Evolutionary conservation across 2,113 vertebrate genomes (phyloP).

Genomic region (Prolemur simus): DNA sequence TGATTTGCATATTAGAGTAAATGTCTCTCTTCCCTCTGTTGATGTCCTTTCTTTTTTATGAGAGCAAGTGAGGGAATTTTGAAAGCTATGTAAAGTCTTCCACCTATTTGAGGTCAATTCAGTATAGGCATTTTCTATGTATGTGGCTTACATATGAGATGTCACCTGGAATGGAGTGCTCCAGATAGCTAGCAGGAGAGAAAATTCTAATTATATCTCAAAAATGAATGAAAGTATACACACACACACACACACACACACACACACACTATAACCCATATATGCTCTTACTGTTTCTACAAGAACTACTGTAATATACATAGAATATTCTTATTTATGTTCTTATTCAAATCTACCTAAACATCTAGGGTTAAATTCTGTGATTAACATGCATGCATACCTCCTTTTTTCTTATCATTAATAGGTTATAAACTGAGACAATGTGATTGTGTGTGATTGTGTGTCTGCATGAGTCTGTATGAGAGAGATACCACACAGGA

Average conservation of each 20-base stretch:
- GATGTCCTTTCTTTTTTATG: neutral
- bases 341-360: neutral
- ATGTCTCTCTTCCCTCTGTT: neutral
- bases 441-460: neutral
- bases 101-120: neutral
- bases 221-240: neutral
- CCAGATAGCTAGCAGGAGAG: neutral
- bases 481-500: neutral
- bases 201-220: neutral
- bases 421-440: neutral
- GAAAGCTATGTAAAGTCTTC: neutral
- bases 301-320: neutral
- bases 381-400: neutral
- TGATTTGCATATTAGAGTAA: neutral
- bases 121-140: neutral
- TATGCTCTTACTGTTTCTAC: neutral
- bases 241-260: neutral
- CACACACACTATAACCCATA: neutral
- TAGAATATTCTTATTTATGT: neutral
- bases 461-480: no score
- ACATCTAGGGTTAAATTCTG: neutral
- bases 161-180: neutral
- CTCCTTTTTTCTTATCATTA: neutral
- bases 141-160: neutral
- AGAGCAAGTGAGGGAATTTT: neutral